A percentile compares a stretch with the other conserved stretches of the same genome.
These are phyloP conservation scores for Myotis pilosus DNA, from an alignment of 2,797 vertebrate genomes.

Conservation along the genomic window DNA sequence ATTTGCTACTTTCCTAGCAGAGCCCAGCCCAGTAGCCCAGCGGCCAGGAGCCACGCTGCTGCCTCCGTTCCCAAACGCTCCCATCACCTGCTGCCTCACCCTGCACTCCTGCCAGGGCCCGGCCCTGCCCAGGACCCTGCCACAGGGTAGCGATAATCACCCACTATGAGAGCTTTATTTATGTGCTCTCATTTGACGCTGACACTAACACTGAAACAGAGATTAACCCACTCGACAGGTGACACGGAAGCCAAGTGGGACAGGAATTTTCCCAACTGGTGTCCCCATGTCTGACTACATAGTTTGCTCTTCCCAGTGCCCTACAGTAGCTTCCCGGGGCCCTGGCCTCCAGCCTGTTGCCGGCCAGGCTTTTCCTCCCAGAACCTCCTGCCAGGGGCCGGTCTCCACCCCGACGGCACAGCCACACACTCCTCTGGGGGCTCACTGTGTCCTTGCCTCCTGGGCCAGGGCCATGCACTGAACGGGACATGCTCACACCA, in stretches of 20 bases:
- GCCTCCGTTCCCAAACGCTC: background rate
- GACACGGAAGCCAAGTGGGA: background rate
- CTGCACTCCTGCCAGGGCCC: background rate
- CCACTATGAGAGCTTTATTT: background rate
- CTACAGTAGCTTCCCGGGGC: background rate
- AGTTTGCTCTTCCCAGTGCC: background rate
- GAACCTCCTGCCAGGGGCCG: background rate
- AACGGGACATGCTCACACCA: background rate
- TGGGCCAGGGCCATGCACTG: background rate
- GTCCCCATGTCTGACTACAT: background rate
- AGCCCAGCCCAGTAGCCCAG: background rate
- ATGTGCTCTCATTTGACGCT: background rate
- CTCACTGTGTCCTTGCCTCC: background rate
- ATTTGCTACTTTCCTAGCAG: background rate
- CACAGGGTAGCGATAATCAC: rapidly evolving
- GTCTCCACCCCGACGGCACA: background rate
- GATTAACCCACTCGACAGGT: background rate
- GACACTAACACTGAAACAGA: background rate
- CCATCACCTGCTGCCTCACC: background rate
- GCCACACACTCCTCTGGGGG: background rate
- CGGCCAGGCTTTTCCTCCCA: too few species aligned
- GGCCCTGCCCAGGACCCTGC: background rate
- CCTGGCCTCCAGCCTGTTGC: background rate
- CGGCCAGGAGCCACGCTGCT: background rate
- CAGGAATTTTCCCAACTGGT: background rate